Base-by-base conservation (phyloP, 2,888 invertebrate species). In the Eupithecia centaureata region DNA sequence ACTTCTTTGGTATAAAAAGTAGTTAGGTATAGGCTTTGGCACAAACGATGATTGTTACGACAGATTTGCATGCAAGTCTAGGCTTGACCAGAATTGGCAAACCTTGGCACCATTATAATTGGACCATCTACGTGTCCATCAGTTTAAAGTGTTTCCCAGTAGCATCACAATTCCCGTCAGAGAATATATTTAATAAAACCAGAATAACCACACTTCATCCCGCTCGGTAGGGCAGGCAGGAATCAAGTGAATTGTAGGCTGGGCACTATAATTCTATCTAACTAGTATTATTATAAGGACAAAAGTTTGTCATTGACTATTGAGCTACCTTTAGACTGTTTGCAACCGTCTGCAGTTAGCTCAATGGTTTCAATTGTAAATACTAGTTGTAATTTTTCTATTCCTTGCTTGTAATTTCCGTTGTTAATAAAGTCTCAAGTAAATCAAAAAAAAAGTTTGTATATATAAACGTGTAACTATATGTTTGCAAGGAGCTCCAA, bases 181-280 rank as follows among this genome's bases (percentile, higher is more conserved):
- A 42, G n/a, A 8, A 32, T 7, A 32, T 54, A 35, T 57, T 27
- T 63, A 63, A 57, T 63, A 63, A 63, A 42, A 63, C 38, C 63
- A 38, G 38, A 63, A 30, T 63, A 38, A 47, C 51, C 33, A 51
- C 58, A 64, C 58, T 33, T 58, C 58, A 52, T 33, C 52, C 35
- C 35, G 52, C 25, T 15, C 27, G 27, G 27, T 25, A 27, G 22
- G 12, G 27, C 30, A 57, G 63, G 13, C 57, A 42, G 30, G 42
- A 5, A 42, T 57, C 15, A 33, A 63, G 57, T 22, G 58, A 22
- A 22, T 25, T 5, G 35, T 58, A 27, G 25, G 7, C 0, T 27
- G 27, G 25, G 52, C 4, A 15, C 25, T 52, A 5, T 25, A 5
- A 15, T 5, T 18, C 18, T 18, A 42, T 18, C 7, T 8, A 8